Base-by-base conservation (phyloP, 2,888 invertebrate genomes). In the Hymenopus coronatus region DNA sequence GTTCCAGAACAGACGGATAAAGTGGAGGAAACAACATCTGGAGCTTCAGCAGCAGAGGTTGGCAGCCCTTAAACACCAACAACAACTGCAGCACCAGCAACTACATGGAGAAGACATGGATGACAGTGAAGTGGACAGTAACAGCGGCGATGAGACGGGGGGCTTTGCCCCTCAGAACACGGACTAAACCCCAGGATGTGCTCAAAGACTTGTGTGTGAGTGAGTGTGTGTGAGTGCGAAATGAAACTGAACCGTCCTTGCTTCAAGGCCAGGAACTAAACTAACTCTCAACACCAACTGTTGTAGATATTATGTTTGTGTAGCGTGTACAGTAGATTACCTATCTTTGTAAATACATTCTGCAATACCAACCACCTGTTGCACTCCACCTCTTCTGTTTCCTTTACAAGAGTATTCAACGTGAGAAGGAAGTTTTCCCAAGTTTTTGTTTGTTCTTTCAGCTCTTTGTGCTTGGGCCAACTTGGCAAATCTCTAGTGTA, bases 21-120 rank as follows among this genome's bases (percentile, higher is more conserved):
- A 98, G 94, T 99, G 98, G 98, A 95, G 99, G 87, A 99, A 99
- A 92, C 98, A 98, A 92, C 98, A 98, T 92, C 94, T 98, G 91
- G 98, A 98, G 92, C 95, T 98, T 91, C 98, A 98, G 82, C 98
- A 98, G 92, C 98, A 98, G 92, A 94, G 97, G 30, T 94, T 98
- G 89, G 97, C 94, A 95, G 94, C 94, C n/a, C 92, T 95, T 89
- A 94, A 94, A 91, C 91, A 91, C 85, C 91, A 91, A 30, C 91
- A 90, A 25, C 90, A 91, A 81, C 81, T 86, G 2, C 91, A 91
- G 30, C 90, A 90, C 28, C 91, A 91, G 20, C 85, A 89, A 83
- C 88, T 89, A 46, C 84, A 88, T 40, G 83, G 88, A 14, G 89
- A 90, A 6, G 90, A 90, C 40, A 82, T 88, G 46, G 90, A 90